phyloP scores from a whole-genome alignment of 2,113 vertebrate species.

The Anarhynchus alexandrinus region DNA sequence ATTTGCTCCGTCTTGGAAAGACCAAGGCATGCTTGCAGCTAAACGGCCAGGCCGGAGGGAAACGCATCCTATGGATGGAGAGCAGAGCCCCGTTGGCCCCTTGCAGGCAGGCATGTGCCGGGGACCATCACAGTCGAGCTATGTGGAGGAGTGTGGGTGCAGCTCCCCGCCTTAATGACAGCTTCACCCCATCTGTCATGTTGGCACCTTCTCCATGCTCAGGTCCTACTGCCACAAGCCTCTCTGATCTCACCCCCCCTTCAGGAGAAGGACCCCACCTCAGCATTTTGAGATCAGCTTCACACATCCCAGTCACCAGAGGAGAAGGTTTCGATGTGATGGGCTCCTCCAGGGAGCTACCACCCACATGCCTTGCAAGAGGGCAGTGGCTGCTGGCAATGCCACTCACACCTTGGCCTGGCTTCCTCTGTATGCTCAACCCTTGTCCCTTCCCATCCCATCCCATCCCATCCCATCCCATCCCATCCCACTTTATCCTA shows the following conservation, averaged over 20 bases:
- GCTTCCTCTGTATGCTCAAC: neutral
- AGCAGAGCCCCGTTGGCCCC: too few relatives aligned
- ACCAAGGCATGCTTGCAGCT: neutral
- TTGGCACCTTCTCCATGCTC: neutral
- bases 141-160: neutral
- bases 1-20: neutral
- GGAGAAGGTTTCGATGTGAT: neutral
- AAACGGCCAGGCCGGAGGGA: neutral
- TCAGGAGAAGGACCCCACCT: neutral
- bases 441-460: neutral
- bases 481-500: neutral
- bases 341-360: neutral
- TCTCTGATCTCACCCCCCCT: neutral
- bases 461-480: neutral
- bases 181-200: neutral
- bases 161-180: neutral
- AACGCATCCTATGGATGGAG: neutral
- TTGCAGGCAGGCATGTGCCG: neutral
- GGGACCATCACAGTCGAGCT: fast-evolving
- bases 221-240: neutral
- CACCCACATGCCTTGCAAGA: neutral
- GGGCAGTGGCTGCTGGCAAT: neutral
- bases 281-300: neutral
- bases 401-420: neutral
- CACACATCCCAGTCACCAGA: neutral